Conservation (phyloP, 2,797 vertebrate genomes). For the Pipistrellus nathusii region DNA sequence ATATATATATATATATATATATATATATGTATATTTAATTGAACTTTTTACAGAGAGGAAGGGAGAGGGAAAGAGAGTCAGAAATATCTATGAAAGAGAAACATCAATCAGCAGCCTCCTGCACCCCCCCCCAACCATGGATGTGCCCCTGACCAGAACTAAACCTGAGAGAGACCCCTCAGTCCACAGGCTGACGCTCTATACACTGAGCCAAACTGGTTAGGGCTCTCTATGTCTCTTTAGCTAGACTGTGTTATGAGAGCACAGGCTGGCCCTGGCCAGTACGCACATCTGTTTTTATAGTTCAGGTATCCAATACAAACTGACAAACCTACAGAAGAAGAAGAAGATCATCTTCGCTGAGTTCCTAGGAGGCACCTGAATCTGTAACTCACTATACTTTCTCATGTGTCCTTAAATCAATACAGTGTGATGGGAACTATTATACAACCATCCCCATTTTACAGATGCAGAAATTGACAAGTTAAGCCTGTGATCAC, state of each 20-base stretch:
- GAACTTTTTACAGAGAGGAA: no score
- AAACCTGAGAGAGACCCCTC: no score
- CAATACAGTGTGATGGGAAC: neutral
- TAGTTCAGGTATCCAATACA: neutral
- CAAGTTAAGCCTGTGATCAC: conserved; percentile 5
- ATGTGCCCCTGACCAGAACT: no score
- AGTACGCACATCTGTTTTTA: neutral
- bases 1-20: no score
- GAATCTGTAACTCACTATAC: neutral
- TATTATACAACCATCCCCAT: neutral
- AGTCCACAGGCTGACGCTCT: no score
- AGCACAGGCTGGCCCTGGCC: neutral
- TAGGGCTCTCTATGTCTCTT: neutral
- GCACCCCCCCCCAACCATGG: no score
- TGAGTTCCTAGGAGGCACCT: neutral
- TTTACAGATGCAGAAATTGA: conserved; percentile 7
- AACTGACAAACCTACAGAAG: neutral
- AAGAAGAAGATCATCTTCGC: neutral
- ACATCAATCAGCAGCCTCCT: no score
- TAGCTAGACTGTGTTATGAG: neutral
- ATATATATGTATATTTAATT: no score
- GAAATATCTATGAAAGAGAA: no score
- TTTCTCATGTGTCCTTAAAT: conserved; percentile 18
- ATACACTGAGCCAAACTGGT: no score
- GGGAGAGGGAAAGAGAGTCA: no score